phyloP scores from a whole-genome alignment of 2,113 vertebrate species.

The Athene noctua region DNA sequence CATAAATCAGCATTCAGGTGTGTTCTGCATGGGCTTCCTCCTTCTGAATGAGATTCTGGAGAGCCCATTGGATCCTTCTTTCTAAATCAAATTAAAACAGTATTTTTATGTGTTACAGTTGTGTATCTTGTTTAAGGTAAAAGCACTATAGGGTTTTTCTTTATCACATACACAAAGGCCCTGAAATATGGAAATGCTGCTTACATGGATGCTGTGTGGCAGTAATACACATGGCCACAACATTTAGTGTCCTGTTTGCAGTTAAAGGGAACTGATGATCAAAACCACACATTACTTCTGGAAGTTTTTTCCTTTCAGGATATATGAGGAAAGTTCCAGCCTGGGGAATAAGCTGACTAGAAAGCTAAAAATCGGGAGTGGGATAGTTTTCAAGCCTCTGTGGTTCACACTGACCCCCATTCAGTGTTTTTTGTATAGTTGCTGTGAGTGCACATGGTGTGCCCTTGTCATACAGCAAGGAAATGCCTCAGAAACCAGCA shows the following conservation, averaged over 20 bases:
- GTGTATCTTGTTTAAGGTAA: not conserved
- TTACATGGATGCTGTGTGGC: not conserved
- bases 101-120: fast-evolving
- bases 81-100: not conserved
- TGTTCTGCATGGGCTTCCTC: not conserved
- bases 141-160: not conserved
- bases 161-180: not conserved
- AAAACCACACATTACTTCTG: not conserved
- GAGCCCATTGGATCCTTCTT: not conserved
- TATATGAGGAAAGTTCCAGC: not conserved
- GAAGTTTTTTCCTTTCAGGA: not conserved
- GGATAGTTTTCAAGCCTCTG: not conserved
- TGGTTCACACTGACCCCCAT: fast-evolving
- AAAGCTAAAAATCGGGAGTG: not conserved
- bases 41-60: not conserved
- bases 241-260: not conserved
- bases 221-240: not conserved
- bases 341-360: not conserved
- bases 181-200: not conserved
- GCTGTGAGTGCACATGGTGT: not conserved
- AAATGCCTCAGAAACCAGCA: not conserved
- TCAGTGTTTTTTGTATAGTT: not conserved
- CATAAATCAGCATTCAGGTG: not conserved
- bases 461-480: not conserved
- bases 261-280: not conserved